Evolutionary conservation across 2,113 vertebrate genomes (phyloP), one percentile per base, ranked within the genome.

Genomic region (Zosterops pallidus): DNA sequence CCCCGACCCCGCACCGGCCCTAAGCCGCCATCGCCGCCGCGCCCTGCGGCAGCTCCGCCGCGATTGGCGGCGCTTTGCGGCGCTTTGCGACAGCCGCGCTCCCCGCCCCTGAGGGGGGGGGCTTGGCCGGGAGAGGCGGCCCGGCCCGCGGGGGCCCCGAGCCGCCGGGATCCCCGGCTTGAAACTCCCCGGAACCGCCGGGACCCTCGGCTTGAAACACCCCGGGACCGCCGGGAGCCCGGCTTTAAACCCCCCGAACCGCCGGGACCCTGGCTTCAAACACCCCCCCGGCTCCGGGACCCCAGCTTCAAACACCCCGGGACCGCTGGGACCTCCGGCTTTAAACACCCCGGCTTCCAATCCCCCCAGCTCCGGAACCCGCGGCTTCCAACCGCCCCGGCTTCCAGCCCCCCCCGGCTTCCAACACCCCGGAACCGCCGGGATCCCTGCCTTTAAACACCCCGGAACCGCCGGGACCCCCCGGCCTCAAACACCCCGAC

Each of bases 51-150:
- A n/a, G 46, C 12, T 7, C 35, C 20, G 42, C 14, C 72, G 22
- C 67, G 24, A 56, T 95, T 97, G 91, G 80, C 91, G 96, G 91
- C 97, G 59, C 29, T 52, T 62, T 41, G 59, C 59, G 67, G 76
- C 72, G 46, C 46, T 83, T 83, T 83, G 57, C 81, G 81, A 53
- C 62, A 20, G 16, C 14, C n/a, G 26, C 22, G 3, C 49, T 31
- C 37, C 10, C 70, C 59, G 65, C 70, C 70, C 37, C 16, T 22
- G 14, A 47, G 76, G 47, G 12, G 47, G 12, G 49, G 65, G 1
- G 46, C n/a, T 21, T 5, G 84, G 79, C 31, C 3, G 29, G n/a
- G 9, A n/a, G 35, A 5, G 2, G 8, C 16, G 23, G 49, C 44
- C 18, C 4, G 20, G 49, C 6, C 26, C 26, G 20, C 28, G 3